Evolutionary conservation across 2,797 vertebrate species (phyloP).

Genomic region (Meda fulgida): DNA sequence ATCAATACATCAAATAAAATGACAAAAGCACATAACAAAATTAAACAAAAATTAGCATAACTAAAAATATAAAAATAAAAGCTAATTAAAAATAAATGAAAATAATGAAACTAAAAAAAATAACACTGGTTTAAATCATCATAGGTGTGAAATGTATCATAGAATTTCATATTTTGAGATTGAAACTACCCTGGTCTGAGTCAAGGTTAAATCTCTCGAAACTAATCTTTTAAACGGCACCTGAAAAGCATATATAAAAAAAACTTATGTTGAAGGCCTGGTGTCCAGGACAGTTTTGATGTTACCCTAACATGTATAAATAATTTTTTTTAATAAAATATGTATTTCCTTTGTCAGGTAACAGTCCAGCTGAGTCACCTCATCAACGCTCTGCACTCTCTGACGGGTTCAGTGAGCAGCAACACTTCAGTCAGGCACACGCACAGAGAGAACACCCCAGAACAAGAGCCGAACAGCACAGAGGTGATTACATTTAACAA

Average conservation of each 20-base stretch:
- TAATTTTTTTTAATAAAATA: not conserved
- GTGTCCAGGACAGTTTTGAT: not conserved
- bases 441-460: constrained; percentile 76
- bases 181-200: not conserved
- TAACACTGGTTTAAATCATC: not conserved
- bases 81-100: not conserved
- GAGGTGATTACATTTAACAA: constrained; percentile 82
- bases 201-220: not conserved
- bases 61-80: not conserved
- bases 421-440: constrained; percentile 71
- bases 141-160: not conserved
- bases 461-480: constrained; percentile 76
- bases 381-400: constrained; percentile 91
- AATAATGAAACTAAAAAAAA: not conserved
- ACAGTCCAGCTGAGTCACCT: constrained; percentile 95
- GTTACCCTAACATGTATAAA: not conserved
- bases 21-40: too few species aligned
- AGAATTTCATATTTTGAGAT: not conserved
- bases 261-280: not conserved
- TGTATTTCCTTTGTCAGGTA: constrained; percentile 76
- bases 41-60: not conserved
- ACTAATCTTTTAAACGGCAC: not conserved
- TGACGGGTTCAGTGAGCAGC: constrained; percentile 83
- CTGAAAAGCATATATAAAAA: not conserved
- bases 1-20: not conserved